These are phyloP conservation scores for Rhineura floridana DNA, from an alignment of 2,113 vertebrate species.

Conservation along the genomic window DNA sequence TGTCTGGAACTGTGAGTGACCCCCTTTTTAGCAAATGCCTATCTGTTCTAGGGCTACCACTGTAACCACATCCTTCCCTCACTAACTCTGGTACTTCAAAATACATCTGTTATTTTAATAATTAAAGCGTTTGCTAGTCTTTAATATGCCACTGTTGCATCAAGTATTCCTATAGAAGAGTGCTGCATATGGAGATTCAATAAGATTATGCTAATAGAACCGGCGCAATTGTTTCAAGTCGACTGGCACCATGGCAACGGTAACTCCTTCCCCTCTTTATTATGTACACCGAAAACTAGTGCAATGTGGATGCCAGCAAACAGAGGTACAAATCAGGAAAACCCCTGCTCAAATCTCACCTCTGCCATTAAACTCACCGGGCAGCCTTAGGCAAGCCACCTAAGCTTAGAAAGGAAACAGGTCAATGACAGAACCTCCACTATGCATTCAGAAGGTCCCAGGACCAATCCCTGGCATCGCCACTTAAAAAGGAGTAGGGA, in stretches of 20 bases:
- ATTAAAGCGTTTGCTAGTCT: constrained; percentile 6
- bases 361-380: neutral
- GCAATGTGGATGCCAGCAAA: neutral
- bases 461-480: neutral
- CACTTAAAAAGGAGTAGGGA: neutral
- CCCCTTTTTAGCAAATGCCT: constrained; percentile 34
- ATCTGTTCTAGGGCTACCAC: constrained; percentile 1
- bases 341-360: neutral
- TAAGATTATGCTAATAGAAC: neutral
- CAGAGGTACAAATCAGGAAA: neutral
- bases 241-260: constrained; percentile 38
- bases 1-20: neutral
- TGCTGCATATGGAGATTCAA: neutral
- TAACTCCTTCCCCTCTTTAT: constrained; percentile 36
- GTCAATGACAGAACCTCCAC: too few relatives aligned
- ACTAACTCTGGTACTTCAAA: constrained; percentile 32
- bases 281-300: constrained; percentile 23
- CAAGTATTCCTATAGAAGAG: neutral
- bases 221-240: constrained; percentile 36
- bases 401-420: neutral
- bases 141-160: neutral
- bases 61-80: constrained; percentile 17
- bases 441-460: neutral
- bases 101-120: constrained; percentile 38
- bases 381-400: neutral